phyloP scores from a whole-genome alignment of 2,113 vertebrate genomes.

The Orthonyx spaldingii region DNA sequence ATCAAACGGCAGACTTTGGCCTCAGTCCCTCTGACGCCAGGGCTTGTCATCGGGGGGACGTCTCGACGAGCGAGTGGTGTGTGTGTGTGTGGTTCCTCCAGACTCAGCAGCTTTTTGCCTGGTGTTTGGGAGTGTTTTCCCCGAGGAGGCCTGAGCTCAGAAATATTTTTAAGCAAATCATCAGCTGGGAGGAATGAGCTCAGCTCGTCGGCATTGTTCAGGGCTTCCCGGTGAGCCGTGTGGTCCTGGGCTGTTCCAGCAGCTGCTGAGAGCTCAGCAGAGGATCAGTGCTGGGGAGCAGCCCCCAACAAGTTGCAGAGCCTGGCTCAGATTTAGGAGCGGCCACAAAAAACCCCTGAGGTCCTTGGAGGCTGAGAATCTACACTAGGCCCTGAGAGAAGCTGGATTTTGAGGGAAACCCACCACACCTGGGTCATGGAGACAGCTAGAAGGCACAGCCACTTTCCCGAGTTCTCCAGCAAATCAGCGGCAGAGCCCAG shows the following conservation, averaged over 20 bases:
- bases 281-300: neutral
- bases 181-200: constrained; percentile 4
- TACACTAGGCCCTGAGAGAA: neutral
- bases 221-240: neutral
- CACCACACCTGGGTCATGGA: neutral
- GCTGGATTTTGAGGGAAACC: neutral
- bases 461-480: neutral
- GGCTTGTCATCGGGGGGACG: neutral
- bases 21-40: neutral
- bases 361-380: neutral
- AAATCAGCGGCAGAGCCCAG: neutral
- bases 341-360: neutral
- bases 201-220: neutral
- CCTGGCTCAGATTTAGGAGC: neutral
- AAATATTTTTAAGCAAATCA: neutral
- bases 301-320: neutral
- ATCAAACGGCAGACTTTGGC: neutral
- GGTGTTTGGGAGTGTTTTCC: neutral
- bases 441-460: neutral
- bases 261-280: accelerated
- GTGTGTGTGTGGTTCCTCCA: neutral
- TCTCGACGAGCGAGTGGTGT: neutral
- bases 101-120: neutral
- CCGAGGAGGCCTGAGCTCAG: neutral
- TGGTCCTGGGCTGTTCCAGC: neutral